Percentiles rank a stretch among this genome's conserved stretches.
Conservation (phyloP, 1,140 invertebrate species). For the Pectinophora gossypiella region DNA sequence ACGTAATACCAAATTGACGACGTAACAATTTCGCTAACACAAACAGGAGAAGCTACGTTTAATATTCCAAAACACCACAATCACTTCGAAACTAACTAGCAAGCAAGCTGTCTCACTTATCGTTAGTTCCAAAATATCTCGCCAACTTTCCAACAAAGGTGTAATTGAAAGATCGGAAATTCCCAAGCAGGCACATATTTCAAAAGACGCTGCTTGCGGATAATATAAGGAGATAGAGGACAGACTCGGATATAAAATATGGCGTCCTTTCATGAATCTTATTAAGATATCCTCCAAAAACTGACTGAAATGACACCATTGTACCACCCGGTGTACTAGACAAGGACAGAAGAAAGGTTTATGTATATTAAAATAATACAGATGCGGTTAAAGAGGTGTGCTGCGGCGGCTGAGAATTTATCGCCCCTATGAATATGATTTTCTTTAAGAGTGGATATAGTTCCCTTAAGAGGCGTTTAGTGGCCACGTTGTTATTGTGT, state of each 20-base stretch:
- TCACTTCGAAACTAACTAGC: no score
- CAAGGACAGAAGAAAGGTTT: conserved; percentile 42
- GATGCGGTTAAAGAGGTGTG: conserved; percentile 66
- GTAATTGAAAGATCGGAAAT: conserved; percentile 74
- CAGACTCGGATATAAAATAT: conserved; percentile 81
- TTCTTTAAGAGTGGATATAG: conserved; percentile 64
- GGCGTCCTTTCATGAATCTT: conserved; percentile 83
- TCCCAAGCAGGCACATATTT: conserved; percentile 73
- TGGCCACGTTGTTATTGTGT: conserved; percentile 38
- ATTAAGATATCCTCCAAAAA: conserved; percentile 81
- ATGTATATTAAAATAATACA: conserved; percentile 74
- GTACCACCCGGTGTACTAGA: conserved; percentile 9
- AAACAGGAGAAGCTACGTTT: no score
- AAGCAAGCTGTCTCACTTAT: no score
- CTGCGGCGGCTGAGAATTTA: conserved; percentile 52
- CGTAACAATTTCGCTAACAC: no score
- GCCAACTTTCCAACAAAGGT: conserved; percentile 54
- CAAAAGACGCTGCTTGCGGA: conserved; percentile 68
- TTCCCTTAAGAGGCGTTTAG: conserved; percentile 52
- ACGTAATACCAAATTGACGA: no score
- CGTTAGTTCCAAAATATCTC: conserved; percentile 45
- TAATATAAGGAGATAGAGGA: conserved; percentile 77
- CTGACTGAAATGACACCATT: conserved; percentile 36
- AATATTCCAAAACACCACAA: no score
- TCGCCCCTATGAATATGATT: conserved; percentile 71